Conservation (phyloP, 2,888 invertebrate species). For the Heliconius ismenius region DNA sequence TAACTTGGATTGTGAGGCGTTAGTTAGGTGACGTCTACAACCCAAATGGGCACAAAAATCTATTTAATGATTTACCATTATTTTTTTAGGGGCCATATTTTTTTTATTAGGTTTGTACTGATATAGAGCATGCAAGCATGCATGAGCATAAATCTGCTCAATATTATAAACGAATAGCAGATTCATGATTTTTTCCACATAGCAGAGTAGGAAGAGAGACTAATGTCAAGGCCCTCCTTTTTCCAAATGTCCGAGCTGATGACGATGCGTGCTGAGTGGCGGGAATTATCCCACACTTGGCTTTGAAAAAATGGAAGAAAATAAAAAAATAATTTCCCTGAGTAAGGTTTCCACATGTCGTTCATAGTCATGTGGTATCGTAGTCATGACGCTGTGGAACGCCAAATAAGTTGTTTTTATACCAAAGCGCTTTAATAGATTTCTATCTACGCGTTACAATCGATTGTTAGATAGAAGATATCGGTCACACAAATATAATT, state of each 20-base stretch:
- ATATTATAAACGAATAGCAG: no score
- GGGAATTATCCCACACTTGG: background rate
- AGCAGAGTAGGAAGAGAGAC: background rate
- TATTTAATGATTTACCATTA: no score
- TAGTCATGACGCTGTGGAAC: background rate
- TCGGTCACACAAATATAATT: background rate
- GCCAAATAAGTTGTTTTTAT: background rate
- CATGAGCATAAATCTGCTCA: no score
- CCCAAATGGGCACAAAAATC: no score
- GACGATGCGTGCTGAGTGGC: background rate
- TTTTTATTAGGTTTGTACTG: no score
- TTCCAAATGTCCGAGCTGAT: background rate
- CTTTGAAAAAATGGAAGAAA: background rate
- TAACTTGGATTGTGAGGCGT: background rate
- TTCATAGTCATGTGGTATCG: background rate
- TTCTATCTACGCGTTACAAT: background rate
- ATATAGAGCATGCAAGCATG: no score
- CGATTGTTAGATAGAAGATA: constrained; percentile 14
- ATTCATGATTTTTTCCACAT: background rate
- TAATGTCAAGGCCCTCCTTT: background rate
- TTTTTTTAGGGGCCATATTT: no score
- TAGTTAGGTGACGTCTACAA: background rate
- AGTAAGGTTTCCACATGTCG: background rate
- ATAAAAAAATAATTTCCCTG: background rate
- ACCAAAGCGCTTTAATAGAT: background rate